phyloP scores from a whole-genome alignment of 2,797 vertebrate species.

The Mormyrus proboscirostris region DNA sequence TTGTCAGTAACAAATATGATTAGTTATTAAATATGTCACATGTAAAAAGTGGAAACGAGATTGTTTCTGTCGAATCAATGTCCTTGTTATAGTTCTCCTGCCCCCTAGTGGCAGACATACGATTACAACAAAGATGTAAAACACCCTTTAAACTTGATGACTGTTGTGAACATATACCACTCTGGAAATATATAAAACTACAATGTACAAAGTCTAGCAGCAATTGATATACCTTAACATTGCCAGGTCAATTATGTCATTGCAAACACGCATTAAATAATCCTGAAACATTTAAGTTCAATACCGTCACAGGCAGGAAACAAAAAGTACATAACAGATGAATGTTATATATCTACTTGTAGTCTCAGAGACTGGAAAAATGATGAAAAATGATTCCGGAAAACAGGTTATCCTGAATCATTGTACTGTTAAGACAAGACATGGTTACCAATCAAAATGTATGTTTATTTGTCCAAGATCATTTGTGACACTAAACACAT shows the following conservation, averaged over 20 bases:
- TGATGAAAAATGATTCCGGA: constrained; percentile 80
- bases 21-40: constrained; percentile 6
- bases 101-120: constrained; percentile 61
- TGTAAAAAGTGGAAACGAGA: constrained; percentile 4
- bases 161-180: background rate
- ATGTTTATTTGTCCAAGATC: constrained; percentile 62
- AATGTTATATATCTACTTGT: background rate
- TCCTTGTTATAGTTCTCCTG: constrained; percentile 57
- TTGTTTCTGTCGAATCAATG: background rate
- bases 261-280: background rate
- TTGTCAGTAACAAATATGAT: constrained; percentile 2
- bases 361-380: constrained; percentile 65
- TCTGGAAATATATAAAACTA: background rate
- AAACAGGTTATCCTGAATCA: constrained; percentile 71
- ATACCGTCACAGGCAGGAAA: background rate
- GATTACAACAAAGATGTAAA: background rate
- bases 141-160: background rate
- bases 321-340: background rate
- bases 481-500: constrained; percentile 69
- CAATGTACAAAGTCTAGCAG: background rate
- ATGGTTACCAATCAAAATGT: constrained; percentile 67
- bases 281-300: background rate
- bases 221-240: background rate
- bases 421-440: constrained; percentile 59
- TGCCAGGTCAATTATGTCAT: background rate